phyloP scores from a whole-genome alignment of 2,888 invertebrate genomes.

The Eupithecia insigniata region DNA sequence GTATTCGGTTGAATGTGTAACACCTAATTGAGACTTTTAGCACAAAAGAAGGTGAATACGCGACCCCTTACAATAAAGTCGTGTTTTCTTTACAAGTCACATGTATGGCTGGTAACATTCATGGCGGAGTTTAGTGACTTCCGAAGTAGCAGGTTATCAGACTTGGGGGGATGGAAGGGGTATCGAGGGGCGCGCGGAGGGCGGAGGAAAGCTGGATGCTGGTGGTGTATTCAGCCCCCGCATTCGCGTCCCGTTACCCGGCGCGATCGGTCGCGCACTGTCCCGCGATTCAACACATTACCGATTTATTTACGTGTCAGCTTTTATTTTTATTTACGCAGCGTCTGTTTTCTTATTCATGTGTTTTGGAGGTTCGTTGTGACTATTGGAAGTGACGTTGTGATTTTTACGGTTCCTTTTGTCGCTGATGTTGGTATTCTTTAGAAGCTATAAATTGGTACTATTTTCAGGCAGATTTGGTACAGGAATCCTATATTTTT shows the following conservation, averaged over 20 bases:
- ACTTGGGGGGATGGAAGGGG: conserved; percentile 58
- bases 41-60: conserved; percentile 66
- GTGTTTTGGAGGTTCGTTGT: conserved; percentile 74
- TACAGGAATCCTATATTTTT: conserved; percentile 10
- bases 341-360: conserved; percentile 54
- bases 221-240: conserved; percentile 68
- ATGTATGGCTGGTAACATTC: conserved; percentile 75
- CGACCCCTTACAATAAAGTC: conserved; percentile 79
- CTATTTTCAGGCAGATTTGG: not conserved
- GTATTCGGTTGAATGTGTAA: conserved; percentile 53
- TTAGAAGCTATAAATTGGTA: conserved; percentile 10
- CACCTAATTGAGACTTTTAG: conserved; percentile 68
- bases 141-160: conserved; percentile 84
- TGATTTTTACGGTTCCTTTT: conserved; percentile 69
- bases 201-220: conserved; percentile 72
- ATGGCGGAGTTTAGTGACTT: conserved; percentile 82
- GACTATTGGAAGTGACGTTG: conserved; percentile 69
- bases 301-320: conserved; percentile 63
- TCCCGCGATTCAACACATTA: conserved; percentile 56
- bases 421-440: conserved; percentile 33
- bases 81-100: conserved; percentile 75
- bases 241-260: conserved; percentile 74
- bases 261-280: conserved; percentile 68
- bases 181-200: conserved; percentile 50
- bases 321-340: conserved; percentile 65